Conservation (phyloP, 2,113 vertebrate species). For the Narcine bancroftii region DNA sequence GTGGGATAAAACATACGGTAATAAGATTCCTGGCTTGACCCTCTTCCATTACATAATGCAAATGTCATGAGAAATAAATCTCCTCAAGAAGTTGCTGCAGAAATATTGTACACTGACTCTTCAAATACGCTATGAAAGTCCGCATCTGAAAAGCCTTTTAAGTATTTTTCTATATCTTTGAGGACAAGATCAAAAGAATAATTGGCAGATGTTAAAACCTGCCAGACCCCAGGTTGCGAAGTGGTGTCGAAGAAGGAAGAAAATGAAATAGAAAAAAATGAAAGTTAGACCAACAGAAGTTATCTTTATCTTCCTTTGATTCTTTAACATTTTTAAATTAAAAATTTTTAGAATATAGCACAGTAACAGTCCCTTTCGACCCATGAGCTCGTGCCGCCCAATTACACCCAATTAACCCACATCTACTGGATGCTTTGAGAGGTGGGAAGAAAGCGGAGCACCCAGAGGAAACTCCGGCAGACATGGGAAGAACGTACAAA, state of each 20-base stretch:
- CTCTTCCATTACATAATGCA: not conserved
- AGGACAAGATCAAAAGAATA: not conserved
- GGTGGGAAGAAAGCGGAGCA: too few relatives aligned
- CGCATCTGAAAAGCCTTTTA: not conserved
- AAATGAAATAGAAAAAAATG: not conserved
- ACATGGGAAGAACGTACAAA: too few relatives aligned
- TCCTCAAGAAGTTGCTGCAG: not conserved
- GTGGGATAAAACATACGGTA: not conserved
- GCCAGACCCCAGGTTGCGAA: not conserved
- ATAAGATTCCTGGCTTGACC: not conserved
- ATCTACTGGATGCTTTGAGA: too few relatives aligned
- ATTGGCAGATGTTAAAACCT: not conserved
- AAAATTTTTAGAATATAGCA: too few relatives aligned
- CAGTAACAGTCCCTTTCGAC: too few relatives aligned
- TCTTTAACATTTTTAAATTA: too few relatives aligned
- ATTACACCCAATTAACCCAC: too few relatives aligned
- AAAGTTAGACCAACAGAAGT: not conserved
- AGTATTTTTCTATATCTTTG: not conserved
- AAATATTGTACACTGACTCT: not conserved
- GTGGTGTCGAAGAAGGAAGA: not conserved
- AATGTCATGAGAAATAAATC: slow-evolving; percentile 12
- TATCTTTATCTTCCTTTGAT: not conserved
- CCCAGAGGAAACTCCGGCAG: too few relatives aligned
- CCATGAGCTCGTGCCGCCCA: too few relatives aligned
- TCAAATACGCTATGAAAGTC: not conserved